A percentile compares a stretch with the other conserved stretches of the same genome.
Conservation (phyloP, 2,113 vertebrate species). For the Petaurus breviceps region DNA sequence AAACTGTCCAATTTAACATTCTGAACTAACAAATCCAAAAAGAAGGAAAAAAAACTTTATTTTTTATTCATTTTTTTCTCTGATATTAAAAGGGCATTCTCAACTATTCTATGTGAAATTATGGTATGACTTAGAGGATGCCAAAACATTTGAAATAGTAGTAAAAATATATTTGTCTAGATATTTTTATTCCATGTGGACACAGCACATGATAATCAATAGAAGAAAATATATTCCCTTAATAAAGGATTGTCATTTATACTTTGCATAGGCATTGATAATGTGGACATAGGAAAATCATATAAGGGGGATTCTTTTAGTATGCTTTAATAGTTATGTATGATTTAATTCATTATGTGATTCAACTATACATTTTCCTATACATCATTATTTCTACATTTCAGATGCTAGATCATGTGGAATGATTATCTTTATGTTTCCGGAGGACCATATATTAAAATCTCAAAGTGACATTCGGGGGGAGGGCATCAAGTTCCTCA, state of each 20-base stretch:
- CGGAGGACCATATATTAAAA: not conserved
- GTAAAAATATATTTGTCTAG: not conserved
- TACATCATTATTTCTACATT: not conserved
- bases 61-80: not conserved
- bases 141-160: not conserved
- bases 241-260: not conserved
- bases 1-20: constrained; percentile 59
- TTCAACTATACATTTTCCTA: not conserved
- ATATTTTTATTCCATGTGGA: not conserved
- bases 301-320: not conserved
- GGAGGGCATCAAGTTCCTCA: no score
- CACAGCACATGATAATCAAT: not conserved
- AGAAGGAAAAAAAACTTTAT: not conserved
- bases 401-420: not conserved
- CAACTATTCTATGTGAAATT: not conserved
- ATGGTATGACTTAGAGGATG: not conserved
- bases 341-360: not conserved
- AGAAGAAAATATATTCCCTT: not conserved
- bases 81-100: not conserved
- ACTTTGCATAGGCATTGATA: not conserved
- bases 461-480: no score
- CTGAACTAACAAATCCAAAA: not conserved
- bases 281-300: not conserved
- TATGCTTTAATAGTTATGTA: not conserved
- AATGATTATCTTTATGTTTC: not conserved